Evolutionary conservation across 2,113 vertebrate species (phyloP), one percentile per base, ranked within the genome.

Genomic region (Gila orcuttii): DNA sequence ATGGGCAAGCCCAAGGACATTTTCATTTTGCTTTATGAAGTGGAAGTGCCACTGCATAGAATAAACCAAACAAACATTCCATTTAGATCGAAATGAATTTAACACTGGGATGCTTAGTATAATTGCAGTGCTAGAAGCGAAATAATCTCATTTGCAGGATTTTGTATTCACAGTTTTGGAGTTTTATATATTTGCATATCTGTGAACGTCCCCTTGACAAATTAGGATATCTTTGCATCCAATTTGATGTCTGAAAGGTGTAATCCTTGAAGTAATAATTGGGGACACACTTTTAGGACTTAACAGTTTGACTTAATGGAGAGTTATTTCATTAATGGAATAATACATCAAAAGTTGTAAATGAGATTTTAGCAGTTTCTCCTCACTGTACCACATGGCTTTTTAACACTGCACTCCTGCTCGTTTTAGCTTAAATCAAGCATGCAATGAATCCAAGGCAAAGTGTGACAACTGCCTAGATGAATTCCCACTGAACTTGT

Each of bases 131-230:
- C 36, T 74, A 36, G 47, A 57, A 82, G 71, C 4, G 6, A 45
- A 75, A 69, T 90, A 33, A 75, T 79, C 45, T 78, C 10, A 64
- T 85, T 79, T 57, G 55, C 82, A 82, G 28, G 9, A 87, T 68
- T 73, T 66, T 19, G 45, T 47, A 74, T n/a, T 64, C 85, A 25
- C 52, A 36, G 59, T 84, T 73, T 42, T 33, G 66, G 78, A 87
- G 57, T 82, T 83, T 85, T 86, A 87, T 7, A 21, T 17, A 59
- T 79, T 74, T 74, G 71, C 71, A 74, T 55, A 19, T 64, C 6
- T 79, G 11, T 0, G 59, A 79, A 39, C 1, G 3, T 17, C 7
- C 33, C 77, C 33, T 6, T 19, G n/a, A 80, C 59, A 62, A 9
- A 62, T 64, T 17, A 4, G 8, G 23, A 45, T 80, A 42, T 79